These are phyloP conservation scores for Xanthia togata DNA, from an alignment of 2,888 invertebrate species.

Conservation along the genomic window DNA sequence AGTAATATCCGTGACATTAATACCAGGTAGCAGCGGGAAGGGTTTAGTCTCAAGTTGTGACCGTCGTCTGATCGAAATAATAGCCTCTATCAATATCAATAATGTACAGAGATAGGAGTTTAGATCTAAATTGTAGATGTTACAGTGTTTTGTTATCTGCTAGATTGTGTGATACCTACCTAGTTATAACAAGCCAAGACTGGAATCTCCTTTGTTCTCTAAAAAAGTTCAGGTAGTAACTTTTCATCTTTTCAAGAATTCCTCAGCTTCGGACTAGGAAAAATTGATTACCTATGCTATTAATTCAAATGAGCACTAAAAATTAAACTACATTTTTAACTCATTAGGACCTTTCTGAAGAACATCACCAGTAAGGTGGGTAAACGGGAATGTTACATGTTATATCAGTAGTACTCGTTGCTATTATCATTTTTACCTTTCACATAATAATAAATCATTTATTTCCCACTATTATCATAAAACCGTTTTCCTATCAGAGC, in stretches of 20 bases:
- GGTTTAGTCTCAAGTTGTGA: slow-evolving; percentile 56
- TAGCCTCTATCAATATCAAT: slow-evolving; percentile 29
- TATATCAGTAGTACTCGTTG: neutral
- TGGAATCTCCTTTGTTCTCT: neutral
- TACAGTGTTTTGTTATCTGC: neutral
- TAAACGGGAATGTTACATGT: neutral
- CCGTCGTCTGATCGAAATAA: slow-evolving; percentile 60
- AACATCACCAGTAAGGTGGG: too few species aligned
- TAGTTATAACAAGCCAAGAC: neutral
- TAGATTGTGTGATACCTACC: neutral
- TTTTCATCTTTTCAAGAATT: neutral
- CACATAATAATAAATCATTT: neutral
- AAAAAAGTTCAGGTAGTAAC: neutral
- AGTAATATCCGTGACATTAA: slow-evolving; percentile 41
- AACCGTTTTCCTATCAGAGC: slow-evolving; percentile 18
- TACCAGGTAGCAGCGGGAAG: slow-evolving; percentile 57
- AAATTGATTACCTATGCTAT: neutral
- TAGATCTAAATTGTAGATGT: neutral
- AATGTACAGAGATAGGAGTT: neutral
- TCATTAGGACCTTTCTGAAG: neutral
- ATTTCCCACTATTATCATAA: slow-evolving; percentile 3
- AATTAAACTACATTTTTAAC: neutral
- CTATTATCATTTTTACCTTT: neutral
- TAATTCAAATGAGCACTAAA: neutral
- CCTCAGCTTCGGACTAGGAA: neutral